These are phyloP conservation scores for Serrognathus titanus DNA, from an alignment of 2,888 invertebrate species.

Conservation along the genomic window DNA sequence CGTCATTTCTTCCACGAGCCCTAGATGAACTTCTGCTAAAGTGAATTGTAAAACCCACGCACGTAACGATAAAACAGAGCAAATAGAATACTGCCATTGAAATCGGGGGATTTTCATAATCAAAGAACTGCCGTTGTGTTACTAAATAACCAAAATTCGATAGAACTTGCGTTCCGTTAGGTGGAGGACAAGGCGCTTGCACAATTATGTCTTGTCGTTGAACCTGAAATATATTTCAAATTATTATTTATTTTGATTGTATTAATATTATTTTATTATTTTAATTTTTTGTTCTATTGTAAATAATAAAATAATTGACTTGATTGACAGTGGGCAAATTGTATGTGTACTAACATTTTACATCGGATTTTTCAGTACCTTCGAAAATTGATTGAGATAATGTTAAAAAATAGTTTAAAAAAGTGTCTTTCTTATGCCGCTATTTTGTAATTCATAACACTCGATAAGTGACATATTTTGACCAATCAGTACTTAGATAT, in stretches of 20 bases:
- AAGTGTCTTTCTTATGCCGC: too few relatives aligned
- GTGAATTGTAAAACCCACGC: conserved; percentile 60
- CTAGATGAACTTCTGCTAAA: conserved; percentile 54
- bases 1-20: conserved; percentile 53
- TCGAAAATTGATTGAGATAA: too few relatives aligned
- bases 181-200: conserved; percentile 75
- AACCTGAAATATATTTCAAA: conserved; percentile 52
- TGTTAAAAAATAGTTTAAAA: too few relatives aligned
- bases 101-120: conserved; percentile 55
- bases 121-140: conserved; percentile 53
- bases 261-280: too few relatives aligned
- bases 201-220: conserved; percentile 85
- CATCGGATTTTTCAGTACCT: too few relatives aligned
- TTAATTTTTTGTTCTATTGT: too few relatives aligned
- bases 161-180: conserved; percentile 72
- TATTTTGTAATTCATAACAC: too few relatives aligned
- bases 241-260: too few relatives aligned
- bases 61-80: conserved; percentile 59
- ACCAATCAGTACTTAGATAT: too few relatives aligned
- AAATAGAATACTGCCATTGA: conserved; percentile 62
- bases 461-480: too few relatives aligned
- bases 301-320: background rate
- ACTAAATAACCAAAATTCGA: conserved; percentile 53
- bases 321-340: too few relatives aligned
- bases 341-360: too few relatives aligned